Evolutionary conservation across 2,888 invertebrate species (phyloP).

Genomic region (Caenorhabditis sp.): DNA sequence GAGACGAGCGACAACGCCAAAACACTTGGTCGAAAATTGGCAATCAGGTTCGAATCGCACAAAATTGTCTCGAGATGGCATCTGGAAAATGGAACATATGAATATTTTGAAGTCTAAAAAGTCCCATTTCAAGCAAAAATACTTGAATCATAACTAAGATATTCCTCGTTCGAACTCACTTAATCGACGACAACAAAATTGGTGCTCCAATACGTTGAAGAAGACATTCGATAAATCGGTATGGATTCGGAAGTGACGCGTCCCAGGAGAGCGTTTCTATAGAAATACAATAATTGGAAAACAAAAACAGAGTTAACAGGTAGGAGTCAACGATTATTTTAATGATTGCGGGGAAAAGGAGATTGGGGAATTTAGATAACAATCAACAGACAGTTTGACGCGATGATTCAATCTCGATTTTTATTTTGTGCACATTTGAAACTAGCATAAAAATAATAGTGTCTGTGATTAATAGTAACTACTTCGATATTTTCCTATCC

Average conservation of each 20-base stretch:
- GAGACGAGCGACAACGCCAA: slow-evolving; percentile 46
- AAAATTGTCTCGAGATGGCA: slow-evolving; percentile 46
- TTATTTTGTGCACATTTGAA: no score
- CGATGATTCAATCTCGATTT: no score
- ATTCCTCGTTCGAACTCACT: slow-evolving; percentile 19
- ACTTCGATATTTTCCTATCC: no score
- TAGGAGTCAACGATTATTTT: no score
- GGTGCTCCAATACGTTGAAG: slow-evolving; percentile 40
- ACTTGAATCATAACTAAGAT: neutral
- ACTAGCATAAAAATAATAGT: no score
- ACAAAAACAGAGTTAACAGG: no score
- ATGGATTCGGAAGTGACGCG: slow-evolving; percentile 49
- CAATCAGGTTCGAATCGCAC: slow-evolving; percentile 38
- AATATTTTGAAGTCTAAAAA: no score
- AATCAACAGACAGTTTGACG: no score
- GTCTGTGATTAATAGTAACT: no score
- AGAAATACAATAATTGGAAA: neutral
- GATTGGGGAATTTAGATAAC: neutral
- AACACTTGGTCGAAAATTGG: slow-evolving; percentile 43
- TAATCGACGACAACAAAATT: slow-evolving; percentile 42
- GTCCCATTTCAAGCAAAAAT: no score
- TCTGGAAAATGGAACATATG: slow-evolving; percentile 18
- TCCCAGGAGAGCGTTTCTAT: slow-evolving; percentile 50
- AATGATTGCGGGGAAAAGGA: no score
- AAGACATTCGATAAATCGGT: slow-evolving; percentile 49